A percentile compares a stretch with the other conserved stretches of the same genome.
Conservation (phyloP, 2,888 invertebrate species). For the Eupithecia dodoneata region DNA sequence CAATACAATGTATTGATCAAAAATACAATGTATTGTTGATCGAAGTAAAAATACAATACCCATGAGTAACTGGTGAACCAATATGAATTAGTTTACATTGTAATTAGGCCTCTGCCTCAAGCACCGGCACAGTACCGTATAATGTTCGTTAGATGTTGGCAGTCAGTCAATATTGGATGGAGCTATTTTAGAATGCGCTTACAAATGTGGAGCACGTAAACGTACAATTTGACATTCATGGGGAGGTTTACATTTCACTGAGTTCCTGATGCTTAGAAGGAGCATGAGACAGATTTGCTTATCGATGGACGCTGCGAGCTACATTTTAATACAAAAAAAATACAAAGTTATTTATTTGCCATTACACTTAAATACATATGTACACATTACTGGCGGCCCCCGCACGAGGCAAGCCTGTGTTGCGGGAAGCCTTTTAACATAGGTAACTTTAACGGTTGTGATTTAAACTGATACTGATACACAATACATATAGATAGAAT, state of each 20-base stretch:
- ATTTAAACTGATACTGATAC: too few species aligned
- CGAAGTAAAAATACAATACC: too few species aligned
- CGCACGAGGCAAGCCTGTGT: too few species aligned
- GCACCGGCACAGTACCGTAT: slow-evolving; percentile 9
- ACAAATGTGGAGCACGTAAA: slow-evolving; percentile 5
- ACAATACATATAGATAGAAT: too few species aligned
- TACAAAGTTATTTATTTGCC: too few species aligned
- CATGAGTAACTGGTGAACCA: neutral
- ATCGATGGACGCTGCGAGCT: too few species aligned
- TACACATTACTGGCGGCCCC: too few species aligned
- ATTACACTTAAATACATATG: too few species aligned
- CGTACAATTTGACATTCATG: neutral
- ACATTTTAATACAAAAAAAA: neutral
- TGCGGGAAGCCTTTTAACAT: too few species aligned
- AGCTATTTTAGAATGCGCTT: slow-evolving; percentile 29
- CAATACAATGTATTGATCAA: too few species aligned
- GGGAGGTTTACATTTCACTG: neutral
- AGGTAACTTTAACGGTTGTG: too few species aligned
- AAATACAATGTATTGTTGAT: too few species aligned
- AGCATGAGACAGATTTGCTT: neutral
- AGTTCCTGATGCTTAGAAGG: neutral
- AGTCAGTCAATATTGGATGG: slow-evolving; percentile 39
- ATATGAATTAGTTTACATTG: slow-evolving; percentile 15
- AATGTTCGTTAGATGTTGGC: slow-evolving; percentile 40
- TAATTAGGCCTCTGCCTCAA: slow-evolving; percentile 14